Percentiles rank a stretch among this genome's conserved stretches.
These are phyloP conservation scores for Cyclophora punctaria DNA, from an alignment of 2,888 invertebrate genomes.

Conservation along the genomic window DNA sequence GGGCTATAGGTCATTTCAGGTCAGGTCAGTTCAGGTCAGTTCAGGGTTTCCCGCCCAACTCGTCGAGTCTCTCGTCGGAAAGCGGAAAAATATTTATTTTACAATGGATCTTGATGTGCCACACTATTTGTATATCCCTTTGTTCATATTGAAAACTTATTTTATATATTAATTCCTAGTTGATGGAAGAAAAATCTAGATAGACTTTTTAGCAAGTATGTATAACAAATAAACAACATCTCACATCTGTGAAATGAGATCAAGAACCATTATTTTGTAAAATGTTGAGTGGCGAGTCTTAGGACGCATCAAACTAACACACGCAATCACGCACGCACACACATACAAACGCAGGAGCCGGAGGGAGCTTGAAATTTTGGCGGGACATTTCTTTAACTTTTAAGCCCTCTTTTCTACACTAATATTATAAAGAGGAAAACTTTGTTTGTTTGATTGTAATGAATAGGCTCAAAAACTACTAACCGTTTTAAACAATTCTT, in stretches of 20 bases:
- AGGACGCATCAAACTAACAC: conserved; percentile 14
- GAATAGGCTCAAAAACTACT: too few relatives aligned
- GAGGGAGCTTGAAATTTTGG: conserved; percentile 25
- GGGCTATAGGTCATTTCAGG: too few relatives aligned
- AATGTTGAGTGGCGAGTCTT: conserved; percentile 26
- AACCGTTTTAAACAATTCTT: too few relatives aligned
- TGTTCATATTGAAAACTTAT: conserved; percentile 70
- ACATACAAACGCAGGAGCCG: conserved; percentile 21
- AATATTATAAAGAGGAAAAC: too few relatives aligned
- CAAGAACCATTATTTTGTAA: conserved; percentile 49
- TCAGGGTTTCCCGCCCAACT: too few relatives aligned
- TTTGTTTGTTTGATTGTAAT: too few relatives aligned
- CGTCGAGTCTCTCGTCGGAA: too few relatives aligned
- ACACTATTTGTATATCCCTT: conserved; percentile 69
- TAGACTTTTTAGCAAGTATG: conserved; percentile 56
- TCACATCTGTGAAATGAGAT: conserved; percentile 67
- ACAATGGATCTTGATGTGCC: conserved; percentile 62
- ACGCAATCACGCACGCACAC: conserved; percentile 25
- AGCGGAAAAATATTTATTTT: conserved; percentile 52
- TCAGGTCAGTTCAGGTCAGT: too few relatives aligned
- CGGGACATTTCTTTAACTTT: conserved; percentile 35
- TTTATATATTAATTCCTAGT: conserved; percentile 61
- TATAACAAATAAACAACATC: too few relatives aligned
- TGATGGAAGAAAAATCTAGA: conserved; percentile 63
- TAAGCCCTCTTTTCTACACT: conserved; percentile 59